A percentile compares a stretch with the other conserved stretches of the same genome.
Conservation (phyloP, 2,113 vertebrate species). For the Phyllopteryx taeniolatus region DNA sequence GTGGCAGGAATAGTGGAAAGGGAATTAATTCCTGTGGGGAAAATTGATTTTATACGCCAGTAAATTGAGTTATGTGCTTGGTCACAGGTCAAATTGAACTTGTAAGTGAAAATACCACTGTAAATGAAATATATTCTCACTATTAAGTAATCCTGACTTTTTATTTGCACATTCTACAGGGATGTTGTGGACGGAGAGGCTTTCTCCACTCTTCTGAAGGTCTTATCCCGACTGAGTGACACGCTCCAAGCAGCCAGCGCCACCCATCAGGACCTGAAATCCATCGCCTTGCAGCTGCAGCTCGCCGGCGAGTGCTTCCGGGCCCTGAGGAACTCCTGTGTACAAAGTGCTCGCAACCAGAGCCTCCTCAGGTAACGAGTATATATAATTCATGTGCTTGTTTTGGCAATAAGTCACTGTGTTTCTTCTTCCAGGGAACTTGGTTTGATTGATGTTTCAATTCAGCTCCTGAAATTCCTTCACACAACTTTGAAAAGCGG, state of each 20-base stretch:
- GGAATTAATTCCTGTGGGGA: too few species aligned
- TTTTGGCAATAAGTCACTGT: background rate
- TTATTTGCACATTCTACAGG: constrained; percentile 26
- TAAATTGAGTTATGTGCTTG: background rate
- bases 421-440: constrained; percentile 56
- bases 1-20: too few species aligned
- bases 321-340: constrained; percentile 88
- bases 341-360: constrained; percentile 84
- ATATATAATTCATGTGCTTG: background rate
- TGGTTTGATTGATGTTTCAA: constrained; percentile 64
- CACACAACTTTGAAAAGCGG: constrained; percentile 34
- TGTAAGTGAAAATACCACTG: too few species aligned
- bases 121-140: background rate
- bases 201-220: constrained; percentile 45
- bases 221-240: constrained; percentile 52
- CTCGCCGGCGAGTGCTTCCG: constrained; percentile 86
- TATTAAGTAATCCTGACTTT: background rate
- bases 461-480: constrained; percentile 60
- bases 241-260: constrained; percentile 40
- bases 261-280: constrained; percentile 16
- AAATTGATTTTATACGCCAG: too few species aligned
- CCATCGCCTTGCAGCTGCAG: constrained; percentile 58
- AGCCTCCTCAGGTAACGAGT: constrained; percentile 76
- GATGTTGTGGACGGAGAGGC: constrained; percentile 47
- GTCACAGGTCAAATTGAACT: background rate